phyloP scores from a whole-genome alignment of 2,888 invertebrate species.

The Anticlea derivata region DNA sequence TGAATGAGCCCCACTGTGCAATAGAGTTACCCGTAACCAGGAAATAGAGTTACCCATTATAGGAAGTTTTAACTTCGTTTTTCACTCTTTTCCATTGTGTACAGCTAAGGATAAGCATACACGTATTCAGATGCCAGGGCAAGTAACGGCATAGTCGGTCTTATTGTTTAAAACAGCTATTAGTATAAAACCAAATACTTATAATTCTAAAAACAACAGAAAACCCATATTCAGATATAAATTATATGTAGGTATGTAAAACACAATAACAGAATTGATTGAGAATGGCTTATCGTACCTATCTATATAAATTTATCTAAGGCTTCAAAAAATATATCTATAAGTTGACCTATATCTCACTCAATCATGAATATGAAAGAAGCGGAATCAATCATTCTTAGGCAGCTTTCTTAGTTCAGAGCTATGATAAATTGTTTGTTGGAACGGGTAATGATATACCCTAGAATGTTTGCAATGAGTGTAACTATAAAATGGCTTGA shows the following conservation, averaged over 20 bases:
- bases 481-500: conserved; percentile 30
- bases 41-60: no score
- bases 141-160: no score
- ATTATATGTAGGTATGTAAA: no score
- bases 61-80: no score
- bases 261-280: conserved; percentile 10
- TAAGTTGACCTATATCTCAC: conserved; percentile 48
- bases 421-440: conserved; percentile 53
- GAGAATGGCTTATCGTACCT: conserved; percentile 3
- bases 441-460: conserved; percentile 36
- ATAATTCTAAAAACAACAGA: no score
- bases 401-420: conserved; percentile 31
- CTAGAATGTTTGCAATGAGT: conserved; percentile 20
- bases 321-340: conserved; percentile 29
- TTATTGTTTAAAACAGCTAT: no score
- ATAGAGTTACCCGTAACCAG: no score
- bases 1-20: no score
- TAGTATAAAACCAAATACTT: no score
- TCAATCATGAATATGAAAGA: conserved; percentile 52
- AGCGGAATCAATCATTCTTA: conserved; percentile 51
- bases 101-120: no score
- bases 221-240: not conserved
- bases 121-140: no score
- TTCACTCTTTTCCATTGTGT: no score
- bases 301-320: conserved; percentile 12